Evolutionary conservation across 1,140 invertebrate genomes (phyloP), one percentile per base, ranked within the genome.

Genomic region (Drosophila funebris): DNA sequence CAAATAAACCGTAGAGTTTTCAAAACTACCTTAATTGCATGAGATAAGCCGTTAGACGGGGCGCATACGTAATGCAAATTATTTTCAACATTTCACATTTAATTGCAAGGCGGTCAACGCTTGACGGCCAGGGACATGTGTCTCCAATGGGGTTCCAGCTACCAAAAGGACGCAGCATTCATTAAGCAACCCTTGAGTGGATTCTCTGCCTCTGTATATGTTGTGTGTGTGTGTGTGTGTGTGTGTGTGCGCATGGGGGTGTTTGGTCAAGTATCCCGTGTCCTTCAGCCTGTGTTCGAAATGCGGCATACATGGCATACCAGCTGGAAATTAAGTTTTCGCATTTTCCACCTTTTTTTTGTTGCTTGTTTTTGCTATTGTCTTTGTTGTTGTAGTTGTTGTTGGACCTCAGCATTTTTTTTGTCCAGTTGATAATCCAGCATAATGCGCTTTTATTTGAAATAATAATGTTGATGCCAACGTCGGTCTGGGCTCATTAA

Each of bases 381-480:
- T n/a, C n/a, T n/a, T n/a, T n/a, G n/a, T n/a, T n/a, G n/a, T n/a
- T n/a, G n/a, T n/a, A n/a, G n/a, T 52, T 33, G 52, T 46, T 61
- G 37, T 9, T 31, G 11, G 56, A 5, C 14, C 5, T 43, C 18
- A 48, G 36, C 24, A 39, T 39, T 62, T 63, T 60, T 68, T 24
- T 43, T 53, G 20, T 48, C 53, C 72, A 83, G 78, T 90, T 91
- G 90, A 90, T 90, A 90, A 90, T 91, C 89, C 84, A 69, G 76
- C 90, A 90, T 90, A 90, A 91, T 90, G 79, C 90, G 90, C 85
- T 90, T 87, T 90, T 91, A 91, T 91, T 91, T 90, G 78, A 82
- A 90, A 90, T 91, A 91, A 90, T 90, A 90, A 90, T 91, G 89
- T 90, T 84, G 78, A 81, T 81, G 88, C 72, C 82, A 67, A 88